Evolutionary conservation across 2,797 vertebrate species (phyloP).

Genomic region (Silurus aristotelis): DNA sequence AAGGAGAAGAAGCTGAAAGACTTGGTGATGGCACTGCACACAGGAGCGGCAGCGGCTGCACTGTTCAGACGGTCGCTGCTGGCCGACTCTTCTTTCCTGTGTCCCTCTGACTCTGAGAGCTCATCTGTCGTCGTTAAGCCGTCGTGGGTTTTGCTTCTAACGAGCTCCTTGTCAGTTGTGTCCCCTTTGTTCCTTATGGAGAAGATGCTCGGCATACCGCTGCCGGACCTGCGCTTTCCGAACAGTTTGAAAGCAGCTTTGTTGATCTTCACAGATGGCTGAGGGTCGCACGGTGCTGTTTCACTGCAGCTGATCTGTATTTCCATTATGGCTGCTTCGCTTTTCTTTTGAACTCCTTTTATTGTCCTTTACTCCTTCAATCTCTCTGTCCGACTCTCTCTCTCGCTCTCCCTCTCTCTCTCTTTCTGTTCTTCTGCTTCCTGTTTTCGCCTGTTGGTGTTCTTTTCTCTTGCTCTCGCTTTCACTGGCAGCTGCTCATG

Average conservation of each 20-base stretch:
- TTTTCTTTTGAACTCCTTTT: conserved; percentile 47
- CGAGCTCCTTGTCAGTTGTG: conserved; percentile 75
- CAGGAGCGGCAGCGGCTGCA: conserved; percentile 26
- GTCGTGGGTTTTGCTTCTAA: conserved; percentile 93
- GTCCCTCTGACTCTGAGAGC: conserved; percentile 68
- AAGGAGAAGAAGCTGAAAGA: conserved; percentile 96
- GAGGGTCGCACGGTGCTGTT: conserved; percentile 86
- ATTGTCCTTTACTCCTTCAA: conserved; percentile 33
- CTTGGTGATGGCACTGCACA: conserved; percentile 82
- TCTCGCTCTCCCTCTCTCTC: conserved; percentile 54
- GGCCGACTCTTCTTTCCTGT: conserved; percentile 58
- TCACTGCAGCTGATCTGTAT: conserved; percentile 84
- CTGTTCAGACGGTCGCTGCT: conserved; percentile 54
- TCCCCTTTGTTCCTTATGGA: conserved; percentile 91
- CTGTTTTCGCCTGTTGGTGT: conserved; percentile 56
- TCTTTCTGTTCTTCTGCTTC: conserved; percentile 43
- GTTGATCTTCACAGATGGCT: conserved; percentile 92
- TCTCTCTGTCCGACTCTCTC: conserved; percentile 56
- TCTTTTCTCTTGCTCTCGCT: conserved; percentile 68
- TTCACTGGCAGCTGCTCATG: conserved; percentile 74
- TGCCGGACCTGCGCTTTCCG: conserved; percentile 85
- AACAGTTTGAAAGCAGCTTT: conserved; percentile 98
- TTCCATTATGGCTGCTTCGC: conserved; percentile 81
- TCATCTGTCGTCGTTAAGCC: conserved; percentile 76
- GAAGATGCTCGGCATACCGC: conserved; percentile 92